Evolutionary conservation across 2,888 invertebrate genomes (phyloP).

Genomic region (Sphaeridia pumilis): DNA sequence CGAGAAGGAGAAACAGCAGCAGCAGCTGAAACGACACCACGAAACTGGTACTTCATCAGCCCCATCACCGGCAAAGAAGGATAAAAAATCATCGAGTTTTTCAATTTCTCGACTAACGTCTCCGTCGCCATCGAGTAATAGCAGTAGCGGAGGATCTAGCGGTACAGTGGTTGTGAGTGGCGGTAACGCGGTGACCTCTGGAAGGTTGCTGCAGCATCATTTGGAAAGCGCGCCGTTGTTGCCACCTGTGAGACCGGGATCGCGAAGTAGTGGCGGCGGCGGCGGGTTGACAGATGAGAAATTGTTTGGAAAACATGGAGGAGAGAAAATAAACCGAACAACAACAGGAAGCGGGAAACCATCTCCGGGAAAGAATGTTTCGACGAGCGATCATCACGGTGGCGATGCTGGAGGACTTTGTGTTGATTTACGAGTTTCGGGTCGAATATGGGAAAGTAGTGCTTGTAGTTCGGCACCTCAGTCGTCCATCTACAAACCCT

Average conservation of each 20-base stretch:
- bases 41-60: not conserved
- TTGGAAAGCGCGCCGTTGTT: conserved; percentile 4
- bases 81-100: conserved; percentile 23
- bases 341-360: not conserved
- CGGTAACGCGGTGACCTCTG: conserved; percentile 17
- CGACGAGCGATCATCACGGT: not conserved
- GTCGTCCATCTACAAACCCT: conserved; percentile 35
- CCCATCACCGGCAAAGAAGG: no score
- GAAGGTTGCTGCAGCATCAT: conserved; percentile 17
- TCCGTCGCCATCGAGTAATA: conserved; percentile 35
- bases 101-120: conserved; percentile 36
- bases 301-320: conserved; percentile 16
- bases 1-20: not conserved
- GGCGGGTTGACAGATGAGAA: conserved; percentile 22
- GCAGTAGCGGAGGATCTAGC: conserved; percentile 20
- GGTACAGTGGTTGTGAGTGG: conserved; percentile 3
- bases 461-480: conserved; percentile 29
- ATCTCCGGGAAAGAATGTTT: conserved; percentile 4
- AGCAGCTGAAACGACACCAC: not conserved
- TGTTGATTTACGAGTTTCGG: conserved; percentile 36
- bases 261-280: conserved; percentile 12
- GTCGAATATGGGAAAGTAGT: conserved; percentile 35
- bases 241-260: not conserved
- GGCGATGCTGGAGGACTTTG: conserved; percentile 27
- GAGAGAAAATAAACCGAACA: not conserved